phyloP scores from a whole-genome alignment of 2,888 invertebrate species.

The Drosophila barbarae region DNA sequence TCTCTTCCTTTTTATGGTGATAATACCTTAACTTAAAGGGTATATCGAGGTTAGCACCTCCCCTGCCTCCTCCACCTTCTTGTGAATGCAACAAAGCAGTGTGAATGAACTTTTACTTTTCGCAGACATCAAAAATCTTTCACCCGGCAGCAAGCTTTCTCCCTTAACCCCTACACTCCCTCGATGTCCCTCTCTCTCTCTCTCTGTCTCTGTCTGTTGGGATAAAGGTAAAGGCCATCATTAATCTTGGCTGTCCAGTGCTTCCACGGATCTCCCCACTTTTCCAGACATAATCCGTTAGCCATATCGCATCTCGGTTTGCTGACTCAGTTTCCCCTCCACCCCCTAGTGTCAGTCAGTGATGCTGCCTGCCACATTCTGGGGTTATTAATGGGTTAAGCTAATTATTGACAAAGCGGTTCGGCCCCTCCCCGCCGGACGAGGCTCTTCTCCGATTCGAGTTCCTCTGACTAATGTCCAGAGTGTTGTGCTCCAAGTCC shows the following conservation, averaged over 20 bases:
- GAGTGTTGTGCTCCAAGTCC: slow-evolving; percentile 5
- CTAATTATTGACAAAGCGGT: slow-evolving; percentile 69
- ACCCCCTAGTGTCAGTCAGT: background rate
- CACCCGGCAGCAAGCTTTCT: slow-evolving; percentile 31
- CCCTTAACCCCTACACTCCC: background rate
- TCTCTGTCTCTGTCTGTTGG: slow-evolving; percentile 2
- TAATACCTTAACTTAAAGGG: slow-evolving; percentile 15
- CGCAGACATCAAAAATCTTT: slow-evolving; percentile 48
- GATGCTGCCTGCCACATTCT: slow-evolving; percentile 22
- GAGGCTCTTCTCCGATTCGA: background rate
- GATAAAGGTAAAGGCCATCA: slow-evolving; percentile 53
- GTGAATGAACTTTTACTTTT: slow-evolving; percentile 73
- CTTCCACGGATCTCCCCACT: slow-evolving; percentile 5
- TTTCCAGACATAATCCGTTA: slow-evolving; percentile 32
- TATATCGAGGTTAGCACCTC: background rate
- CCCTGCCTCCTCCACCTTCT: slow-evolving; percentile 5
- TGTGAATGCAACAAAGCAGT: slow-evolving; percentile 42
- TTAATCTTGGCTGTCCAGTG: slow-evolving; percentile 54
- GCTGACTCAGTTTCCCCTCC: slow-evolving; percentile 56
- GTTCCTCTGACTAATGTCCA: slow-evolving; percentile 50
- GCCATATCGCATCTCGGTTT: slow-evolving; percentile 22
- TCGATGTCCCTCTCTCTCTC: background rate
- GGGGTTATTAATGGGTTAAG: slow-evolving; percentile 70
- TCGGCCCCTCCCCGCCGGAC: slow-evolving; percentile 1
- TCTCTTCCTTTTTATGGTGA: background rate